Conservation (phyloP, 2,797 vertebrate genomes). For the Cheirogaleus major region DNA sequence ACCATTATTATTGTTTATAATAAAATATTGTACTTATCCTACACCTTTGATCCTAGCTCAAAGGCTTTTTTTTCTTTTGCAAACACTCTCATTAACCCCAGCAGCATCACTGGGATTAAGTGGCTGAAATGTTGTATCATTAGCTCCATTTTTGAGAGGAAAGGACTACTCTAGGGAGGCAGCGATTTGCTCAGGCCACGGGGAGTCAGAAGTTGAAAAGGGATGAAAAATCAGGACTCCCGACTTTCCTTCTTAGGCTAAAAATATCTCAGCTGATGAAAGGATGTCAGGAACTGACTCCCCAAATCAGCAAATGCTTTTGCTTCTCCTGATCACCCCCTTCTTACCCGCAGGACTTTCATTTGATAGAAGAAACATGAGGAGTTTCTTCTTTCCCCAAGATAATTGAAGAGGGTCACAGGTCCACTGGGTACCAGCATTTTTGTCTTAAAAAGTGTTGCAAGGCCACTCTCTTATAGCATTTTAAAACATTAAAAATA, state of each 20-base stretch:
- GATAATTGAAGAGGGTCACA: not conserved
- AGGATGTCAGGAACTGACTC: constrained; percentile 14
- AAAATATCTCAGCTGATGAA: constrained; percentile 36
- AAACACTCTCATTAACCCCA: constrained; percentile 57
- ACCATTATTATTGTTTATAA: constrained; percentile 65
- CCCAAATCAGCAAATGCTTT: constrained; percentile 23
- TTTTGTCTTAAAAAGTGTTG: not conserved
- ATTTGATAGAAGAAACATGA: not conserved
- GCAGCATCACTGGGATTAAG: constrained; percentile 37
- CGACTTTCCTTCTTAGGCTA: not conserved
- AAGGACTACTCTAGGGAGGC: not conserved
- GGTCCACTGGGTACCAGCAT: not conserved
- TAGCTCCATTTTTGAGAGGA: not conserved
- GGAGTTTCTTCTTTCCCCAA: not conserved
- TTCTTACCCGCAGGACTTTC: not conserved
- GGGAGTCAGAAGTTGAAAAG: not conserved
- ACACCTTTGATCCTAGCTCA: constrained; percentile 63
- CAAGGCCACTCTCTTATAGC: not conserved
- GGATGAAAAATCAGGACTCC: not conserved
- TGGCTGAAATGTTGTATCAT: not conserved
- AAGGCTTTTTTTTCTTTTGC: constrained; percentile 22
- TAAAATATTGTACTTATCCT: constrained; percentile 52
- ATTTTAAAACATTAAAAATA: not conserved
- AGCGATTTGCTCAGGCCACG: not conserved
- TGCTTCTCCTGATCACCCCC: not conserved